Conservation (phyloP, 2,888 invertebrate genomes). For the Drosophila suboccidentalis region DNA sequence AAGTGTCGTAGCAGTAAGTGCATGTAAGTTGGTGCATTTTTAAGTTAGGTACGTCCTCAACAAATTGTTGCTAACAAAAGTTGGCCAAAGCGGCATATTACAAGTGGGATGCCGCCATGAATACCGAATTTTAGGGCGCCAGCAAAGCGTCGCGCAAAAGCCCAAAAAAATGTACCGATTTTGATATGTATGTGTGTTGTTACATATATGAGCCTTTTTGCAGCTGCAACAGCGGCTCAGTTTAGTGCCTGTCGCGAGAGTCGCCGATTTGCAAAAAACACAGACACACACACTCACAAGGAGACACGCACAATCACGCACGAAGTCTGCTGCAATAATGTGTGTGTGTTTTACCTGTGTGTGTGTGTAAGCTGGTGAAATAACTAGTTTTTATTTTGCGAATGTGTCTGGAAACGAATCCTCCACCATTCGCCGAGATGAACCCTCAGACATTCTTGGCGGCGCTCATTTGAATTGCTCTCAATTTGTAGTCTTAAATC, state of each 20-base stretch:
- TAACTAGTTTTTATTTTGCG: conserved; percentile 56
- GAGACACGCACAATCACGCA: conserved; percentile 18
- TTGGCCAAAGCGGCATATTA: conserved; percentile 3
- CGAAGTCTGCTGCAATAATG: conserved; percentile 5
- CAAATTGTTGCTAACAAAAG: not conserved
- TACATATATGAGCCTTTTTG: conserved; percentile 22
- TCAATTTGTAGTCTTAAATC: conserved; percentile 51
- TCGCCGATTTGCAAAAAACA: conserved; percentile 25
- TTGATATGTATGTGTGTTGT: conserved; percentile 8
- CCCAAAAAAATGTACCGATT: conserved; percentile 8
- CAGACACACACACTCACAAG: conserved; percentile 10
- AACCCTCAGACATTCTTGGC: conserved; percentile 18
- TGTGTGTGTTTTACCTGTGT: conserved; percentile 11
- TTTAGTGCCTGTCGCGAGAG: conserved; percentile 32
- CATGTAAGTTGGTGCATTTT: conserved; percentile 25
- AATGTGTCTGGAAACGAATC: conserved; percentile 46
- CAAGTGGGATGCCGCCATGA: conserved; percentile 33
- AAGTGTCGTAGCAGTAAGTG: conserved; percentile 34
- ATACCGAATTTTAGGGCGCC: conserved; percentile 26
- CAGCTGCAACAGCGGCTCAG: conserved; percentile 45
- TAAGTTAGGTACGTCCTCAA: not conserved
- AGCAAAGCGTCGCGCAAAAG: conserved; percentile 25
- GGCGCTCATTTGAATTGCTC: conserved; percentile 62
- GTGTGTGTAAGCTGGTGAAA: conserved; percentile 39
- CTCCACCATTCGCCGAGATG: conserved; percentile 51